Evolutionary conservation across 2,888 invertebrate genomes (phyloP), one percentile per base, ranked within the genome.

Genomic region (Lymantria monacha): DNA sequence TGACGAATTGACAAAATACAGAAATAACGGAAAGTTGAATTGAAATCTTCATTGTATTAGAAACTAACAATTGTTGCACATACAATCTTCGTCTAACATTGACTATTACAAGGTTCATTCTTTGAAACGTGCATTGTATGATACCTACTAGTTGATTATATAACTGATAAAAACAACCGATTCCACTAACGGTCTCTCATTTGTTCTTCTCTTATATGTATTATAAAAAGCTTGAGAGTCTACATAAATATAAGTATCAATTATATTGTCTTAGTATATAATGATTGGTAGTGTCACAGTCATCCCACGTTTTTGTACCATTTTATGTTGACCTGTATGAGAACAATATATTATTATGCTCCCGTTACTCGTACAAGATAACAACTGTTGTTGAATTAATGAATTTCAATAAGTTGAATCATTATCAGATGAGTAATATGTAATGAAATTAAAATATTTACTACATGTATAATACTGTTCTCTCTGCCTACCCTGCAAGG

Each of bases 301-400:
- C 69, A 59, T 85, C 85, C 77, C 87, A 87, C 86, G 87, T 76
- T 78, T 76, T 78, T 82, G 70, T 68, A 58, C 68, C 63, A 56
- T 64, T 73, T 70, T 67, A 61, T 69, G 64, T 68, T 79, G 81
- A 79, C 81, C 79, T 76, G 73, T 60, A 73, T 74, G 74, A 53
- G 63, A 75, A 76, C 70, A 74, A 69, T 67, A 51, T 37, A 48
- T 54, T 55, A 55, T 36, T 53, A 42, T 50, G 53, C 58, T 59
- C 61, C 62, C 61, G 62, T 63, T 67, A 63, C 45, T 5, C 14
- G 30, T 50, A 43, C 58, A 49, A 45, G 42, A 55, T 49, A 53
- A 46, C 42, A 46, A 44, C 49, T 36, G 33, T 33, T 49, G 22
- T 22, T 22, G 22, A 22, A 3, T 3, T 22, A 22, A 22, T 22